Evolutionary conservation across 1,140 invertebrate genomes (phyloP).

Genomic region (Philotrypesis tridentata): DNA sequence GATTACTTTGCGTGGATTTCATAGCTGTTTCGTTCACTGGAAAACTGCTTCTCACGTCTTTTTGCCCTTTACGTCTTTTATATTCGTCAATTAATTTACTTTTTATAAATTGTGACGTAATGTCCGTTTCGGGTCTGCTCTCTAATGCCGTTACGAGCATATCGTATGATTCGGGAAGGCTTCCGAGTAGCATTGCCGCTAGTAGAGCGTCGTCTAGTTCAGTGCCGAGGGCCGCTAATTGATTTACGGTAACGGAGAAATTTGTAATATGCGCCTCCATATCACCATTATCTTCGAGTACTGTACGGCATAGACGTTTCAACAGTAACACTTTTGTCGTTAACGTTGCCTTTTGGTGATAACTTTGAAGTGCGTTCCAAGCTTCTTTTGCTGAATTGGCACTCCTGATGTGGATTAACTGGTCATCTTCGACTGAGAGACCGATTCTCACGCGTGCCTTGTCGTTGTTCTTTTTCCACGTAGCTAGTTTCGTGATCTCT

Average conservation of each 20-base stretch:
- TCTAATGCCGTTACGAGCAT: conserved; percentile 47
- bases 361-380: conserved; percentile 41
- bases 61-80: conserved; percentile 28
- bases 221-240: conserved; percentile 12
- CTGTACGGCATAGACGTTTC: conserved; percentile 10
- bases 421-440: conserved; percentile 42
- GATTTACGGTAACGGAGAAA: background rate
- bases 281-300: background rate
- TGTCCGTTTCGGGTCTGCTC: conserved; percentile 46
- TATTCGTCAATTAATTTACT: conserved; percentile 47
- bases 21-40: conserved; percentile 13
- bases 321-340: background rate
- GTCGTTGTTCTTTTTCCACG: conserved; percentile 19
- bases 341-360: conserved; percentile 35
- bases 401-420: conserved; percentile 37
- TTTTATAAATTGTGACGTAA: conserved; percentile 43
- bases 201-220: conserved; percentile 32
- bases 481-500: background rate
- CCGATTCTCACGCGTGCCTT: conserved; percentile 28
- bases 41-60: background rate
- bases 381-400: conserved; percentile 35
- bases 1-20: background rate
- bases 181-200: conserved; percentile 46
- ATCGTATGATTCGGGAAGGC: conserved; percentile 46
- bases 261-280: conserved; percentile 15